Evolutionary conservation across 2,797 vertebrate genomes (phyloP).

Genomic region (Arrhamphus sclerolepis): DNA sequence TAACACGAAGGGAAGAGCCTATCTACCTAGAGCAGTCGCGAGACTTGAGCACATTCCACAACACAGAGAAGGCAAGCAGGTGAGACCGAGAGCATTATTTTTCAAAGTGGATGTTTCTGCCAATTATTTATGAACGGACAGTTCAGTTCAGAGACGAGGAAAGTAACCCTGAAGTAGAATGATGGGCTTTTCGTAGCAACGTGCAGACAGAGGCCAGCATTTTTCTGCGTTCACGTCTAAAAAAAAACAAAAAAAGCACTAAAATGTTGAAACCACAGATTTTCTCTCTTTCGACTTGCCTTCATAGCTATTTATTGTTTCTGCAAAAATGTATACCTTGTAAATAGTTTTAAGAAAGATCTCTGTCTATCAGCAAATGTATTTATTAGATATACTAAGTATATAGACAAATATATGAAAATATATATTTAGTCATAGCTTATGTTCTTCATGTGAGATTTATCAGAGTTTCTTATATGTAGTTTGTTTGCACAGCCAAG

Average conservation of each 20-base stretch:
- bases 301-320: conserved; percentile 77
- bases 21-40: conserved; percentile 46
- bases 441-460: conserved; percentile 77
- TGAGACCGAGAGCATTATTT: conserved; percentile 35
- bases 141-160: conserved; percentile 24
- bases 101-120: conserved; percentile 33
- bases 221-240: conserved; percentile 29
- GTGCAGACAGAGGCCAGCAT: not conserved
- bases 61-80: conserved; percentile 40
- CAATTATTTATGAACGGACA: conserved; percentile 30
- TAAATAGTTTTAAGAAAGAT: conserved; percentile 82
- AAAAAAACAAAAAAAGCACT: conserved; percentile 31
- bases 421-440: conserved; percentile 78
- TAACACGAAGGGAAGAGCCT: conserved; percentile 29
- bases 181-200: conserved; percentile 26
- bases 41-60: conserved; percentile 74
- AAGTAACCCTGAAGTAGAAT: conserved; percentile 25
- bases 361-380: conserved; percentile 81
- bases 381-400: conserved; percentile 84
- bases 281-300: conserved; percentile 60
- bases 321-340: conserved; percentile 69
- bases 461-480: conserved; percentile 72
- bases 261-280: conserved; percentile 45
- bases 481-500: conserved; percentile 78
- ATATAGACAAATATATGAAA: conserved; percentile 76